phyloP scores from a whole-genome alignment of 2,113 vertebrate genomes.

The Hippocampus barbouri region DNA sequence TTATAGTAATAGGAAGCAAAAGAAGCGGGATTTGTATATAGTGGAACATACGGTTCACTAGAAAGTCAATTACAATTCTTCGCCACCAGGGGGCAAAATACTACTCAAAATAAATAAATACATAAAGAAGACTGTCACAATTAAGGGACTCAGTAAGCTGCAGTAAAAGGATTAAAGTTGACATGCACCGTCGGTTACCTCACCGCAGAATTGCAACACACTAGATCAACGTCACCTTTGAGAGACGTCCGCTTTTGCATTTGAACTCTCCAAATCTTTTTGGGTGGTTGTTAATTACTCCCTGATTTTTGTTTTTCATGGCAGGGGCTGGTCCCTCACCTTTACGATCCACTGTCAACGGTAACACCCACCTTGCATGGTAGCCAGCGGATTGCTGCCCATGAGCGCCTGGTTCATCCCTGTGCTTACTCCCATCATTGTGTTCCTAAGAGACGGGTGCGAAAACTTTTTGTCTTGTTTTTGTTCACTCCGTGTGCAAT shows the following conservation, averaged over 20 bases:
- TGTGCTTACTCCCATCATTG: conserved; percentile 86
- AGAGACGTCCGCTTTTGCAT: too few relatives aligned
- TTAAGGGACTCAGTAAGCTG: not conserved
- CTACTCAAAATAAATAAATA: conserved; percentile 4
- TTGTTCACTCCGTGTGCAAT: not conserved
- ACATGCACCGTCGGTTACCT: not conserved
- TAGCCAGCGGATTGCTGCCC: conserved; percentile 84
- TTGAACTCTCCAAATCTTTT: too few relatives aligned
- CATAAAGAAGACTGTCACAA: not conserved
- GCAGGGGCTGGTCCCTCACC: too few relatives aligned
- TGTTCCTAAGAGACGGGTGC: conserved; percentile 74
- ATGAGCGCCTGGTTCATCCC: conserved; percentile 86
- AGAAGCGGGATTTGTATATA: not conserved
- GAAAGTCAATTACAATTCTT: not conserved
- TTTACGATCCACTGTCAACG: not conserved
- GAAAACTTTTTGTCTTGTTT: not conserved
- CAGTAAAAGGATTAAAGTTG: not conserved
- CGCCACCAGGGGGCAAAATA: conserved; percentile 10
- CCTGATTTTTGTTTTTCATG: too few relatives aligned
- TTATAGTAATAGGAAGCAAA: not conserved
- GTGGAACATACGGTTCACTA: not conserved
- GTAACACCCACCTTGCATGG: conserved; percentile 86
- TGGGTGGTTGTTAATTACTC: too few relatives aligned
- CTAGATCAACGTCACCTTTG: too few relatives aligned
- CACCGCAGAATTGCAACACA: too few relatives aligned